Percentiles rank a stretch among this genome's conserved stretches.
These are phyloP conservation scores for Squalus acanthias DNA, from an alignment of 2,797 vertebrate species.

Conservation along the genomic window DNA sequence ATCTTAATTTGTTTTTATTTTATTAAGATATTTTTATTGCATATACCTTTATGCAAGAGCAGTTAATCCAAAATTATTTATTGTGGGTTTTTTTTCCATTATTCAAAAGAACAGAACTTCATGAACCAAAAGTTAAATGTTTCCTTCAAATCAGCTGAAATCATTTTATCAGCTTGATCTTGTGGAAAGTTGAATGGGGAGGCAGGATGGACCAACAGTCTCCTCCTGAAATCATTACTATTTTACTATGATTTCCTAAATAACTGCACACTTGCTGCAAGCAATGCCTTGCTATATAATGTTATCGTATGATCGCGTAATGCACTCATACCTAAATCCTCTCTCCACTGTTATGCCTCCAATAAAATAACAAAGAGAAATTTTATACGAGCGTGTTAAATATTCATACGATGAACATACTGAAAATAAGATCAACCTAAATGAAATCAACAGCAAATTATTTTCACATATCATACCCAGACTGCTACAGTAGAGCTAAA, in stretches of 20 bases:
- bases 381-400: background rate
- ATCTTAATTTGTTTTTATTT: background rate
- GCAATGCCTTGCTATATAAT: background rate
- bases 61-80: background rate
- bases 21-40: background rate
- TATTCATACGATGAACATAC: background rate
- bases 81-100: background rate
- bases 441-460: background rate
- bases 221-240: background rate
- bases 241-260: background rate
- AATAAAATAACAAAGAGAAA: background rate
- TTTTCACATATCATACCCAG: background rate
- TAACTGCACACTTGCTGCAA: background rate
- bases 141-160: background rate
- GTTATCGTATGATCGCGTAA: background rate
- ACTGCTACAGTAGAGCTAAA: background rate
- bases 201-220: background rate
- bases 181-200: background rate
- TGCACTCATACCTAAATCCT: background rate
- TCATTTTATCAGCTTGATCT: background rate
- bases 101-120: background rate
- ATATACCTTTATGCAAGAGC: background rate
- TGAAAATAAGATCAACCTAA: background rate
- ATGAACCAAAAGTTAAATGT: background rate
- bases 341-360: background rate